phyloP scores from a whole-genome alignment of 2,113 vertebrate species.

The Setophaga kirtlandii region DNA sequence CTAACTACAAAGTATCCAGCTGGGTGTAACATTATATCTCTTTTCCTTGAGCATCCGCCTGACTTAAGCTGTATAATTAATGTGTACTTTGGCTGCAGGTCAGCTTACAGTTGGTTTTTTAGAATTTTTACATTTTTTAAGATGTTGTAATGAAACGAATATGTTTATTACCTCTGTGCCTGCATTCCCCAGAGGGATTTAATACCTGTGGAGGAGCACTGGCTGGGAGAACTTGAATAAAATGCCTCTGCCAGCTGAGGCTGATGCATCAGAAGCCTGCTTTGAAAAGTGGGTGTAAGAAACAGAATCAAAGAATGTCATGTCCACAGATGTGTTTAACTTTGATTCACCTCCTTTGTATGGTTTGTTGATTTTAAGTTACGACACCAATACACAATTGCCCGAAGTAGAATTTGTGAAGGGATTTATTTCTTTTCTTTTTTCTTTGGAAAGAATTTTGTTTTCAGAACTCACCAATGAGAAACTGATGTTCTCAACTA shows the following conservation, averaged over 20 bases:
- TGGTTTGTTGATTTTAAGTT: conserved; percentile 35
- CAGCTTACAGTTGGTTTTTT: conserved; percentile 77
- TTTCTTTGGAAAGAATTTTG: conserved; percentile 16
- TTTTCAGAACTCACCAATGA: conserved; percentile 22
- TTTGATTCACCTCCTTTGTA: not conserved
- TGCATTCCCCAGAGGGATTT: conserved; percentile 48
- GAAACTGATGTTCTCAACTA: conserved; percentile 21
- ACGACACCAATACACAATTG: not conserved
- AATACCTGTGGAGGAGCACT: conserved; percentile 46
- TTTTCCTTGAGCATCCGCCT: conserved; percentile 79
- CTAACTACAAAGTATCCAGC: conserved; percentile 87
- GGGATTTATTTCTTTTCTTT: conserved; percentile 32
- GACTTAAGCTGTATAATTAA: conserved; percentile 86
- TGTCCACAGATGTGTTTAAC: conserved; percentile 42
- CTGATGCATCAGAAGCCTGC: conserved; percentile 1
- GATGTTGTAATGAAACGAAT: conserved; percentile 73
- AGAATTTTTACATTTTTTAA: conserved; percentile 78
- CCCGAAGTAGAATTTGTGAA: not conserved
- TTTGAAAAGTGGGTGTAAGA: conserved; percentile 36
- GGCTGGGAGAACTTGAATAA: conserved; percentile 8
- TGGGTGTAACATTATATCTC: conserved; percentile 82
- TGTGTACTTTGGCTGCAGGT: conserved; percentile 85
- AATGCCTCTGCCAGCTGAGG: conserved; percentile 28
- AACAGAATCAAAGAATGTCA: conserved; percentile 27
- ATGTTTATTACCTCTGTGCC: conserved; percentile 76